Conservation (phyloP, 2,113 vertebrate species). For the Nothobranchius kuhntae region DNA sequence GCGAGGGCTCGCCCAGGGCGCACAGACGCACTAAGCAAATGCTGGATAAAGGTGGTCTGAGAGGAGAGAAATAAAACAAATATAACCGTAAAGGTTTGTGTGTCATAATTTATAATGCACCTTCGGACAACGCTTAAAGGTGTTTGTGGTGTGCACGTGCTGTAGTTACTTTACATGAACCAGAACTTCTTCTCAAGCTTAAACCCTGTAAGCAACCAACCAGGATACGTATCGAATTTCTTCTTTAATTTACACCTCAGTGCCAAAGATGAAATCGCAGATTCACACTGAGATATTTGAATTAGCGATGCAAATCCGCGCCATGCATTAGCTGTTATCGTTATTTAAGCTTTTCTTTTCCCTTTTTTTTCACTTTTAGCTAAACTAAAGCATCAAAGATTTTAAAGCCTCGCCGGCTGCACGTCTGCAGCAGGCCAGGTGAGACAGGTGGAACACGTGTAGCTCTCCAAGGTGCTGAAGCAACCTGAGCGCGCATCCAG, state of each 20-base stretch:
- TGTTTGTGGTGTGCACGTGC: too few species aligned
- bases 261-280: conserved; percentile 35
- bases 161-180: too few species aligned
- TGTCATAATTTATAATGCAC: too few species aligned
- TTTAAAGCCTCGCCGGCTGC: conserved; percentile 22
- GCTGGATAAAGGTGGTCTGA: conserved; percentile 52
- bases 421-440: conserved; percentile 23
- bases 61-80: conserved; percentile 9
- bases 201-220: too few species aligned
- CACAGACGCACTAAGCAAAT: conserved; percentile 71
- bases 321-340: conserved; percentile 5
- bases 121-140: too few species aligned
- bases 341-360: neutral
- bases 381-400: neutral
- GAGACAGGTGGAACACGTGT: neutral
- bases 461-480: conserved; percentile 78
- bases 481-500: neutral
- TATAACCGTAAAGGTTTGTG: too few species aligned
- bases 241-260: conserved; percentile 48
- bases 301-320: conserved; percentile 36
- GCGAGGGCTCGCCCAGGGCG: conserved; percentile 70
- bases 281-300: conserved; percentile 2
- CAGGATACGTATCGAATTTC: too few species aligned
- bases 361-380: neutral
- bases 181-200: too few species aligned